Conservation (phyloP, 30 jellyfish, hydroid and myxozoan genomes). For the Rhopilema esculentum region DNA sequence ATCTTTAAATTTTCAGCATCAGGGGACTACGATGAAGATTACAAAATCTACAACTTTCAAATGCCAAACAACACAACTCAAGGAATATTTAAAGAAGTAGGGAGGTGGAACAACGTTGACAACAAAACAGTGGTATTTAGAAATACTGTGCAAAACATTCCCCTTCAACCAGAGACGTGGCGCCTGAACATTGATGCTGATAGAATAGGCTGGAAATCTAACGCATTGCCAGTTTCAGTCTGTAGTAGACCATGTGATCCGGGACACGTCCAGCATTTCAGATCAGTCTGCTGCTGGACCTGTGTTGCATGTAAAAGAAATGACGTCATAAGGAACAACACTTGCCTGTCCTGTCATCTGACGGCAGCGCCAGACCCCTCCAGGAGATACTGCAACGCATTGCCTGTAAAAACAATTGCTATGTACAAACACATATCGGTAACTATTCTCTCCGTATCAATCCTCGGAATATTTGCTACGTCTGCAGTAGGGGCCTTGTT, state of each 20-base stretch:
- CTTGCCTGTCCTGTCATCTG: slow-evolving; percentile 68
- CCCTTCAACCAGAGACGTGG: slow-evolving; percentile 46
- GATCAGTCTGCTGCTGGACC: slow-evolving; percentile 80
- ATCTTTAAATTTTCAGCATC: slow-evolving; percentile 21
- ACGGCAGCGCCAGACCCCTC: slow-evolving; percentile 57
- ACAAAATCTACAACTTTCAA: slow-evolving; percentile 35
- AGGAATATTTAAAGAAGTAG: slow-evolving; percentile 14
- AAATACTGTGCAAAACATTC: neutral
- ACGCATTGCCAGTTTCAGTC: slow-evolving; percentile 57
- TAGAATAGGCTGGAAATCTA: slow-evolving; percentile 43
- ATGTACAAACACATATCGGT: neutral
- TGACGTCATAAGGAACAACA: slow-evolving; percentile 60
- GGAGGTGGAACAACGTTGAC: slow-evolving; percentile 35
- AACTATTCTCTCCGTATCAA: slow-evolving; percentile 3
- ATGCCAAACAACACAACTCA: neutral
- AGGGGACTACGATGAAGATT: slow-evolving; percentile 64
- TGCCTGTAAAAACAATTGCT: slow-evolving; percentile 31
- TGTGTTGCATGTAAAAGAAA: slow-evolving; percentile 69
- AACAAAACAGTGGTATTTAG: neutral
- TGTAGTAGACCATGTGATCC: slow-evolving; percentile 77
- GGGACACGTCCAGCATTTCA: slow-evolving; percentile 17
- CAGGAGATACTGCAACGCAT: slow-evolving; percentile 35
- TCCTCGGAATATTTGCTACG: slow-evolving; percentile 63
- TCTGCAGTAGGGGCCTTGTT: slow-evolving; percentile 73
- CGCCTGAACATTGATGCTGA: slow-evolving; percentile 33